Evolutionary conservation across 2,113 vertebrate species (phyloP), one percentile per base, ranked within the genome.

Genomic region (Oxyura jamaicensis): DNA sequence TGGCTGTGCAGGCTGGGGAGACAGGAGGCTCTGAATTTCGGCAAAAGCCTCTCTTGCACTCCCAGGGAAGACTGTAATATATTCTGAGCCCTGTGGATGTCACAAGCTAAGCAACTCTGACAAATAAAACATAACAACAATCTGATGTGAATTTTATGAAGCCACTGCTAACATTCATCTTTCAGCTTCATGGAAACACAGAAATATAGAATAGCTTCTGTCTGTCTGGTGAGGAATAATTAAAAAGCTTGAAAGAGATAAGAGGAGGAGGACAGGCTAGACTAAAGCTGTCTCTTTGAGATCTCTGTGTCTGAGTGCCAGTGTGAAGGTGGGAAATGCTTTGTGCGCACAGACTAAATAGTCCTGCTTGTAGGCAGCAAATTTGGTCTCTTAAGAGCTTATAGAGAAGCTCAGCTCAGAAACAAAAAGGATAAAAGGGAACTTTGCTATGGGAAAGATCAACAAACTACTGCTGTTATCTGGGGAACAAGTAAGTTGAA

Each of bases 121-220:
- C 79, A 95, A 76, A 83, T 74, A 58, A 78, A 95, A 91, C 62
- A 65, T 19, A 95, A 36, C 36, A 91, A 89, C 72, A 83, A 75
- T 71, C 80, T 60, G 72, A 71, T 14, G 3, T 79, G 65, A 88
- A 91, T 90, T 88, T 79, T 89, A 77, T 92, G 67, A 94, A 89
- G 59, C 88, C 12, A 89, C 50, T 9, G 3, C 41, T 92, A 91
- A 92, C 26, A 8, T 88, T 86, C 84, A 69, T 93, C 86, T 91
- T 96, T 89, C 88, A 82, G 84, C 83, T 66, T 93, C 80, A 71
- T 83, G 93, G 72, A 96, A 95, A 69, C 62, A 88, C 19, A 59
- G 48, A 86, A 91, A 88, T 16, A 62, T 6, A 68, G 21, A 82
- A 59, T 3, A 75, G 29, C 59, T 93, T 28, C 88, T 48, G 10